These are phyloP conservation scores for Abscondita cerata DNA, from an alignment of 2,888 invertebrate genomes.

Conservation along the genomic window DNA sequence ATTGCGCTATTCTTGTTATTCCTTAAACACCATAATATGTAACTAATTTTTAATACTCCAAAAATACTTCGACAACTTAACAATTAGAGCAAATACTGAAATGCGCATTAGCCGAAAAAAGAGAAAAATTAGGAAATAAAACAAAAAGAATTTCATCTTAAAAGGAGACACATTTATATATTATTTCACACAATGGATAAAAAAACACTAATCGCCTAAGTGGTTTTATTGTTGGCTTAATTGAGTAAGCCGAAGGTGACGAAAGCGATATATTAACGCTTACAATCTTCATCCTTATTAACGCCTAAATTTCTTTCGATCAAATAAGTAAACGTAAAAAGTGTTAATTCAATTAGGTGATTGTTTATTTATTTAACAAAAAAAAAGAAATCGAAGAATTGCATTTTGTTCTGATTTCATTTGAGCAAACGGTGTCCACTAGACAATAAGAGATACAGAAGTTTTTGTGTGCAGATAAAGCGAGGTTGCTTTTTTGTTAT, in stretches of 20 bases:
- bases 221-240: constrained; percentile 27
- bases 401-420: constrained; percentile 1
- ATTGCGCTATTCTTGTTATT: too few relatives aligned
- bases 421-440: constrained; percentile 8
- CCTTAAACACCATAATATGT: too few relatives aligned
- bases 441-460: constrained; percentile 18
- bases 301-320: not conserved
- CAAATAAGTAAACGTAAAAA: not conserved
- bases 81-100: too few relatives aligned
- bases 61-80: too few relatives aligned
- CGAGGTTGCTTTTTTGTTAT: constrained; percentile 21
- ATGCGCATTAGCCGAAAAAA: too few relatives aligned
- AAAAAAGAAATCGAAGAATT: not conserved
- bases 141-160: constrained; percentile 1
- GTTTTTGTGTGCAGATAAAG: constrained; percentile 20
- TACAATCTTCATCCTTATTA: not conserved
- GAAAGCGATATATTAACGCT: constrained; percentile 9
- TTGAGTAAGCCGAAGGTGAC: constrained; percentile 20
- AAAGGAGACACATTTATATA: constrained; percentile 18
- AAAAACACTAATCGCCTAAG: constrained; percentile 26
- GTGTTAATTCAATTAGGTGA: not conserved
- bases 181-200: constrained; percentile 16
- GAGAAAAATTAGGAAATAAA: not conserved
- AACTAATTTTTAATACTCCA: too few relatives aligned
- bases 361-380: not conserved